A percentile compares a stretch with the other conserved stretches of the same genome.
These are phyloP conservation scores for Lucilia sericata DNA, from an alignment of 1,140 invertebrate species.

Conservation along the genomic window DNA sequence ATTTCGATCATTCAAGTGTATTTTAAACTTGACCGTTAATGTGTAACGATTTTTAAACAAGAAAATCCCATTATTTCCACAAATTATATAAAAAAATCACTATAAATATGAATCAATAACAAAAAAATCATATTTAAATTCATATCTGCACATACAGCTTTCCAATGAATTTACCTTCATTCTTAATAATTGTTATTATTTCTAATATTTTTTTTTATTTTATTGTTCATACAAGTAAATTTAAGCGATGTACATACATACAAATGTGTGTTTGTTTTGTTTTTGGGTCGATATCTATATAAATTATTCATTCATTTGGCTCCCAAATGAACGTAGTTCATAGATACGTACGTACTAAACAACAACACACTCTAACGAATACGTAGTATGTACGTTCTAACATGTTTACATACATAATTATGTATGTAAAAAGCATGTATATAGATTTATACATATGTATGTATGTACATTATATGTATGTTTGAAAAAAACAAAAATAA, in stretches of 20 bases:
- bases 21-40: too few relatives aligned
- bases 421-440: not conserved
- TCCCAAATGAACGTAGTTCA: not conserved
- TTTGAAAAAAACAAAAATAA: too few relatives aligned
- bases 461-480: not conserved
- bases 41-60: too few relatives aligned
- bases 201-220: not conserved
- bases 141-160: too few relatives aligned
- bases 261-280: not conserved
- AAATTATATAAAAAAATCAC: too few relatives aligned
- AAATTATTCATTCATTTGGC: constrained; percentile 26
- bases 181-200: not conserved
- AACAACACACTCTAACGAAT: not conserved
- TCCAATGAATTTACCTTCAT: not conserved
- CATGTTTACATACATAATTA: constrained; percentile 32
- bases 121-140: too few relatives aligned
- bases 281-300: constrained; percentile 22
- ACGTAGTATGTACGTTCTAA: not conserved
- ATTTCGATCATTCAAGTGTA: too few relatives aligned
- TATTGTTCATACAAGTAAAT: not conserved
- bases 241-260: not conserved
- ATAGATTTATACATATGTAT: not conserved
- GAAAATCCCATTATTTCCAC: too few relatives aligned
- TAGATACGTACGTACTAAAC: too few relatives aligned
- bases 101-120: too few relatives aligned